Conservation (phyloP, 2,888 invertebrate species). For the Tenthredo notha region DNA sequence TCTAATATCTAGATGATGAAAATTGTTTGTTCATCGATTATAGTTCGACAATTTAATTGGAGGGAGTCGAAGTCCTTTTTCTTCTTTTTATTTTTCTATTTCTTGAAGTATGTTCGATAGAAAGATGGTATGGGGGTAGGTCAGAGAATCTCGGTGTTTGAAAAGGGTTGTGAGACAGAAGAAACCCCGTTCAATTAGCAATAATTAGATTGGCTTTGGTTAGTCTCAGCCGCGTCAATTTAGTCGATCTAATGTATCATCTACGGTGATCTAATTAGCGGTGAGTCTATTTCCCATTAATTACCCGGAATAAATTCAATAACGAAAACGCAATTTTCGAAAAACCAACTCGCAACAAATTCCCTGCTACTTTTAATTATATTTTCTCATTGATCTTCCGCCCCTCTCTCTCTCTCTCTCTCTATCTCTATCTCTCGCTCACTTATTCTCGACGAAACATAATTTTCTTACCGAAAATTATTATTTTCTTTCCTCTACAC, state of each 20-base stretch:
- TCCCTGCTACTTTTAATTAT: constrained; percentile 47
- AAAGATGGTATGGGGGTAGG: not conserved
- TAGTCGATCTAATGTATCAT: constrained; percentile 41
- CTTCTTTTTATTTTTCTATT: not conserved
- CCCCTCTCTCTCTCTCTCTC: not conserved
- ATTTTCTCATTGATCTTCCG: constrained; percentile 41
- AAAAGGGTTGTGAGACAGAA: constrained; percentile 10
- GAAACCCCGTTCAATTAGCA: constrained; percentile 38
- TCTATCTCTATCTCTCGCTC: too few species aligned
- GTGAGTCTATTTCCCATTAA: constrained; percentile 46
- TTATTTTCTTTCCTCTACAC: not conserved
- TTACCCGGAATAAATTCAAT: constrained; percentile 46
- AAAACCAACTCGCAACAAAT: constrained; percentile 43
- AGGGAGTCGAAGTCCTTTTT: not conserved
- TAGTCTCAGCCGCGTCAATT: constrained; percentile 25
- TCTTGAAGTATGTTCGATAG: not conserved
- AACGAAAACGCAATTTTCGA: constrained; percentile 37
- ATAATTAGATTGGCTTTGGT: constrained; percentile 41
- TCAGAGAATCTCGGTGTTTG: not conserved
- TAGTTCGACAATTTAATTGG: not conserved
- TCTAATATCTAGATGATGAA: too few species aligned
- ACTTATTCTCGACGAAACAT: constrained; percentile 13
- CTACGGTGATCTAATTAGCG: constrained; percentile 9
- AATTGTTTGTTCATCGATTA: not conserved
- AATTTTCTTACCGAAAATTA: constrained; percentile 37